These are phyloP conservation scores for Agrypnia vestita DNA, from an alignment of 1,140 invertebrate genomes.

Conservation along the genomic window DNA sequence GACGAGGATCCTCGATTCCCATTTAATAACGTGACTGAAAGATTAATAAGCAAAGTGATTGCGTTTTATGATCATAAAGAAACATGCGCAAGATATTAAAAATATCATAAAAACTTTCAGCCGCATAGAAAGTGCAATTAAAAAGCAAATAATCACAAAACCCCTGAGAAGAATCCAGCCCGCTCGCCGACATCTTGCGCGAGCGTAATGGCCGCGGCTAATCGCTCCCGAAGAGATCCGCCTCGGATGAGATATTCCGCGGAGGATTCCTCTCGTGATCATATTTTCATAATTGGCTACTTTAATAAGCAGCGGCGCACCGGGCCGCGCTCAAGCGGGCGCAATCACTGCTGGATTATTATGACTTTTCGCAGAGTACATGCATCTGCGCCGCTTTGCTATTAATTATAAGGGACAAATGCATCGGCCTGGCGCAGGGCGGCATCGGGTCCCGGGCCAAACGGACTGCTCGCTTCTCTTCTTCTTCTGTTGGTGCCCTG, in stretches of 20 bases:
- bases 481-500: too few species aligned
- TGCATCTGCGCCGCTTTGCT: too few species aligned
- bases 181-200: conserved; percentile 4
- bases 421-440: too few species aligned
- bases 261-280: conserved; percentile 44
- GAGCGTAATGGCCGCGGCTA: neutral
- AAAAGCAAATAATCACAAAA: neutral
- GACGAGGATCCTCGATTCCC: too few species aligned
- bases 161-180: neutral
- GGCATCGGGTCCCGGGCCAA: too few species aligned
- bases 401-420: too few species aligned
- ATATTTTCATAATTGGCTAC: conserved; percentile 49
- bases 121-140: conserved; percentile 16
- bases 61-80: neutral
- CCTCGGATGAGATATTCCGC: conserved; percentile 12
- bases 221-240: conserved; percentile 18
- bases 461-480: too few species aligned
- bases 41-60: conserved; percentile 8
- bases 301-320: conserved; percentile 37
- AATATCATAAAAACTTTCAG: neutral
- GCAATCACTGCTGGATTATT: conserved; percentile 30
- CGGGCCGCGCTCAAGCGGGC: conserved; percentile 22
- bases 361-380: conserved; percentile 35
- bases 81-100: neutral
- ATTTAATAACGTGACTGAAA: conserved; percentile 11